Evolutionary conservation across 1,140 invertebrate genomes (phyloP), one percentile per base, ranked within the genome.

Genomic region (Belonocnema kinseyi): DNA sequence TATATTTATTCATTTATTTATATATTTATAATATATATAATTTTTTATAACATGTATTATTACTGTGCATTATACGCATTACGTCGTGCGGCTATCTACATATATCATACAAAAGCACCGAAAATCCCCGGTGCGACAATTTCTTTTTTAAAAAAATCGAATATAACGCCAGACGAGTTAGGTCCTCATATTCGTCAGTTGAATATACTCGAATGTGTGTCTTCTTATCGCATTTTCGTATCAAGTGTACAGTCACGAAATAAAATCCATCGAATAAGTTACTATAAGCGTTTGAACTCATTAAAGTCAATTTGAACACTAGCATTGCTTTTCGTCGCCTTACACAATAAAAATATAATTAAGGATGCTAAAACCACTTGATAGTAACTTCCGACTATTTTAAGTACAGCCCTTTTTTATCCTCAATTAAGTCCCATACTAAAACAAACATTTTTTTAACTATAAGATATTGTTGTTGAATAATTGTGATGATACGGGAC

Each of bases 71-170:
- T 78, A 86, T 89, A 87, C 85, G 85, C 84, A 80, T 85, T 89
- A 88, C 78, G 85, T 85, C 85, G 87, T 89, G 88, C 86, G 81
- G 80, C 86, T 91, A 91, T 91, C 90, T 91, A 91, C 90, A 91
- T 83, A 80, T 91, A 91, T 90, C 56, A 88, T 90, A 90, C 89
- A 91, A 90, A 88, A 82, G 73, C 71, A 76, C 71, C 81, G 72
- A 73, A 21, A 53, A 50, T 40, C 26, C 50, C 70, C 50, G 77
- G 77, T 73, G 76, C 74, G 52, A 19, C 50, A 73, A n/a, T n/a
- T n/a, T n/a, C n/a, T n/a, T n/a, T n/a, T n/a, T n/a, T n/a, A 66
- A 66, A 40, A 66, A 66, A 19, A 66, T 16, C 40, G 13, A 66
- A 66, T 66, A 61, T 12, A 66, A 14, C 26, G 16, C 26, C 61